Evolutionary conservation across 1,140 invertebrate genomes (phyloP).

Genomic region (Diachasmimorpha longicaudata): DNA sequence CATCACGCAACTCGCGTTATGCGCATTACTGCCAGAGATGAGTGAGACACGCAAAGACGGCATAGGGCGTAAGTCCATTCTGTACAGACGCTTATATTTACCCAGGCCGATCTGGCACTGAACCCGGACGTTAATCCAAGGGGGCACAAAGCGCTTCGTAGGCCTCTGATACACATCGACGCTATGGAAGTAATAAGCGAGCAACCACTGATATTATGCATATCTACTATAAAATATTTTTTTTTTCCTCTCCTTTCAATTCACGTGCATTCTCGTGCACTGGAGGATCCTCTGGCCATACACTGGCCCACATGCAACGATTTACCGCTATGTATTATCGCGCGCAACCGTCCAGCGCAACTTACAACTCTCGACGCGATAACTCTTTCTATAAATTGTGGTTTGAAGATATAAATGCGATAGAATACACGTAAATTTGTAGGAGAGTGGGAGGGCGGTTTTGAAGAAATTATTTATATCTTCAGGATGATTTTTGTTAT

Average conservation of each 20-base stretch:
- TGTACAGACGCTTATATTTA: slow-evolving; percentile 32
- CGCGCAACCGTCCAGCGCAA: background rate
- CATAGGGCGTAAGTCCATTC: slow-evolving; percentile 31
- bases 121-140: slow-evolving; percentile 41
- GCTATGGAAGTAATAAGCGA: slow-evolving; percentile 14
- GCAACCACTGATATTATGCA: slow-evolving; percentile 9
- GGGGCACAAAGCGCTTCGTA: slow-evolving; percentile 27
- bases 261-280: background rate
- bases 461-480: background rate
- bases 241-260: background rate
- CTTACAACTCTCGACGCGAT: slow-evolving; percentile 3
- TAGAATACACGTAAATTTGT: slow-evolving; percentile 18
- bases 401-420: background rate
- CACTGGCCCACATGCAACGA: slow-evolving; percentile 41
- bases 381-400: slow-evolving; percentile 28
- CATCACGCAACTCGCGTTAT: background rate
- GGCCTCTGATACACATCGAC: slow-evolving; percentile 32
- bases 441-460: background rate
- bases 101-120: slow-evolving; percentile 26
- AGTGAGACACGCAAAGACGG: slow-evolving; percentile 27
- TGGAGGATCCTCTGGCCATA: slow-evolving; percentile 27
- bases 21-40: background rate
- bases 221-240: slow-evolving; percentile 2
- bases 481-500: too few relatives aligned
- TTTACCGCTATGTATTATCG: slow-evolving; percentile 55